Evolutionary conservation across 2,113 vertebrate genomes (phyloP).

Genomic region (Spheniscus mendiculus): DNA sequence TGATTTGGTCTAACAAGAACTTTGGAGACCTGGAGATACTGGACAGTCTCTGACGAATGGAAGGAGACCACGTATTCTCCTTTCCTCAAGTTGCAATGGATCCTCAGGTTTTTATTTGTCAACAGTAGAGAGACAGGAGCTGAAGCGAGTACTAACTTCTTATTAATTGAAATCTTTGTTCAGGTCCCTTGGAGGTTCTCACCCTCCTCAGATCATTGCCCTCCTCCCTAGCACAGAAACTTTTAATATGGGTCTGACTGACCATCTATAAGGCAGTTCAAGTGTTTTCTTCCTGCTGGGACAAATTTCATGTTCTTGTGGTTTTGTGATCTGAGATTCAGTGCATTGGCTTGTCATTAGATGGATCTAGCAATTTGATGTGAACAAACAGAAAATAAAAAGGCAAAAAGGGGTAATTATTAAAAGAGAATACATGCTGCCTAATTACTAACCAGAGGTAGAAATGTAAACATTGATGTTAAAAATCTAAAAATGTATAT

Average conservation of each 20-base stretch:
- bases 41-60: neutral
- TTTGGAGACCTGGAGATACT: neutral
- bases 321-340: neutral
- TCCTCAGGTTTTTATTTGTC: neutral
- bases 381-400: neutral
- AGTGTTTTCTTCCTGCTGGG: neutral
- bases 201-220: neutral
- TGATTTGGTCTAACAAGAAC: neutral
- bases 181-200: neutral
- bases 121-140: rapidly evolving
- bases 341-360: neutral
- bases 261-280: neutral
- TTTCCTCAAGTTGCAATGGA: neutral
- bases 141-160: neutral
- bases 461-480: neutral
- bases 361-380: neutral
- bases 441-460: neutral
- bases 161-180: neutral
- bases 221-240: neutral
- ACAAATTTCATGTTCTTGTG: neutral
- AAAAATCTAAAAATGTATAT: neutral
- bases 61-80: neutral
- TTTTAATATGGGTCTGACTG: neutral
- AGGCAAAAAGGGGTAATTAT: neutral
- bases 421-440: neutral